These are phyloP conservation scores for Drosophila testacea DNA, from an alignment of 2,888 invertebrate species.

Conservation along the genomic window DNA sequence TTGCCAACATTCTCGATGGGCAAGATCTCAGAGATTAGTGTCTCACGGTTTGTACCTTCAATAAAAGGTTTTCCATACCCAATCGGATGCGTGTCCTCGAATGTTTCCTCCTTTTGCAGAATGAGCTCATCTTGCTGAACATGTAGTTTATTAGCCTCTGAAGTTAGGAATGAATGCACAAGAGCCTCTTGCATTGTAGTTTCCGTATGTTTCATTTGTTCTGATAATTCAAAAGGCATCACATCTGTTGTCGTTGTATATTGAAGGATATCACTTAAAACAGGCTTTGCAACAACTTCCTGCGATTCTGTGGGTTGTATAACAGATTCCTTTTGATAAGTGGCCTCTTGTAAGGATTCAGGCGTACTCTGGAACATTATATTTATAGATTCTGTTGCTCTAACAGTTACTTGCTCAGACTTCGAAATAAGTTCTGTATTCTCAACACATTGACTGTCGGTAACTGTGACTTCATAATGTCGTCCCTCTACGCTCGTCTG, in stretches of 20 bases:
- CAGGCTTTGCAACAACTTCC: conserved; percentile 47
- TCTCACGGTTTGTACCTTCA: conserved; percentile 71
- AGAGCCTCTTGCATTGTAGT: conserved; percentile 25
- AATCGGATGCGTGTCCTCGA: conserved; percentile 12
- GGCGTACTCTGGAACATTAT: conserved; percentile 55
- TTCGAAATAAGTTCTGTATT: conserved; percentile 30
- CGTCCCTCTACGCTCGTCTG: conserved; percentile 49
- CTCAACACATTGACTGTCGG: conserved; percentile 63
- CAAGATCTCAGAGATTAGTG: conserved; percentile 63
- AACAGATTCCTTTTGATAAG: conserved; percentile 65
- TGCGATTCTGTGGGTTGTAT: conserved; percentile 27
- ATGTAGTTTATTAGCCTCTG: conserved; percentile 53
- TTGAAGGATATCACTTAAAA: conserved; percentile 55
- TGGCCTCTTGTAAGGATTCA: conserved; percentile 40
- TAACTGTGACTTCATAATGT: conserved; percentile 61
- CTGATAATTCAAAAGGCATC: conserved; percentile 56
- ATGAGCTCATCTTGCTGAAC: conserved; percentile 53
- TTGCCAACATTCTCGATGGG: conserved; percentile 63
- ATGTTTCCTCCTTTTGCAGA: conserved; percentile 65
- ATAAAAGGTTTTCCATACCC: conserved; percentile 66
- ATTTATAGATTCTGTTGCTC: conserved; percentile 55
- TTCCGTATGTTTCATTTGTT: conserved; percentile 23
- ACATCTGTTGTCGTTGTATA: conserved; percentile 57
- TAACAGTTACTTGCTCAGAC: conserved; percentile 12
- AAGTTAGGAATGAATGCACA: conserved; percentile 17